Evolutionary conservation across 2,113 vertebrate genomes (phyloP).

Genomic region (Rhinolophus ferrumequinum): DNA sequence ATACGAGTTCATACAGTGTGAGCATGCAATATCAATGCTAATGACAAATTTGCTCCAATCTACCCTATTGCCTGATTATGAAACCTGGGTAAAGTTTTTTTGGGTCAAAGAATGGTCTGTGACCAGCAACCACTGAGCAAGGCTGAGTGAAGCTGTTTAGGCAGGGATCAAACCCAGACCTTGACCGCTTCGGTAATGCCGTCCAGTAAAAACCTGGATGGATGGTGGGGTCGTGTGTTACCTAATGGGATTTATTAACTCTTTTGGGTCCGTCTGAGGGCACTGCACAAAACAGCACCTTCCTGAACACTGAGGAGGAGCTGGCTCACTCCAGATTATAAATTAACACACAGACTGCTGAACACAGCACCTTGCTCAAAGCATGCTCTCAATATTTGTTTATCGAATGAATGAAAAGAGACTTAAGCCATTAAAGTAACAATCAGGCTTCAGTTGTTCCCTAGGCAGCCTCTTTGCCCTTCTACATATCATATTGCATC

Average conservation of each 20-base stretch:
- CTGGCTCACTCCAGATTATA: background rate
- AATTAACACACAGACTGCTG: background rate
- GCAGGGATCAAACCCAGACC: background rate
- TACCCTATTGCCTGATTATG: background rate
- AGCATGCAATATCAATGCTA: background rate
- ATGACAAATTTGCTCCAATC: background rate
- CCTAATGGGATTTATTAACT: background rate
- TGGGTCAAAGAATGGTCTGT: background rate
- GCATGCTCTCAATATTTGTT: background rate
- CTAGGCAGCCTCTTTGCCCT: background rate
- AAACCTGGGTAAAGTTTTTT: background rate
- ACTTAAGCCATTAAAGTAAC: slow-evolving; percentile 26
- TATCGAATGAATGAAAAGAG: background rate
- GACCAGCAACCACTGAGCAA: background rate
- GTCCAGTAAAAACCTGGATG: background rate
- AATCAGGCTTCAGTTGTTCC: slow-evolving; percentile 30
- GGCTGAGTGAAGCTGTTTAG: slow-evolving; percentile 22
- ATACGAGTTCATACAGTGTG: background rate
- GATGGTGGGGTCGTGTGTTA: background rate
- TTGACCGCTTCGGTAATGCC: slow-evolving; percentile 29
- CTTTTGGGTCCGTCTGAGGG: background rate
- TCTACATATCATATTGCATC: slow-evolving; percentile 43
- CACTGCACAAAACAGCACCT: background rate
- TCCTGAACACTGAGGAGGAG: background rate
- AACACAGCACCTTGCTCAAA: background rate